phyloP scores from a whole-genome alignment of 2,888 invertebrate genomes.

The Lysandra coridon region DNA sequence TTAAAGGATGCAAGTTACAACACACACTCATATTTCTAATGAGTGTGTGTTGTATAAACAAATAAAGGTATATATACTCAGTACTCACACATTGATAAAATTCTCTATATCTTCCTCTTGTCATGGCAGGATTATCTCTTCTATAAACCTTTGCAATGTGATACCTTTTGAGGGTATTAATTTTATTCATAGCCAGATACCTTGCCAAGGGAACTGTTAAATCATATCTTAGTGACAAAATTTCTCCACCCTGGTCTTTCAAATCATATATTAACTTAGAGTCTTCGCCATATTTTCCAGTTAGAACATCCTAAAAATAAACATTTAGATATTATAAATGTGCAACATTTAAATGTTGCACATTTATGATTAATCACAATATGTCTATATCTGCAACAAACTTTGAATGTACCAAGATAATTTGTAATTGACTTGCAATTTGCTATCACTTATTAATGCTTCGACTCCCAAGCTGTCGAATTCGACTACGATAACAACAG shows the following conservation, averaged over 20 bases:
- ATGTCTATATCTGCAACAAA: neutral
- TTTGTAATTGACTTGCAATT: neutral
- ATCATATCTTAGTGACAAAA: conserved; percentile 97
- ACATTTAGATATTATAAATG: conserved; percentile 29
- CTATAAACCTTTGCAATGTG: conserved; percentile 99
- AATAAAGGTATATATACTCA: neutral
- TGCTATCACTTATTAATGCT: neutral
- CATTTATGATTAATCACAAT: too few species aligned
- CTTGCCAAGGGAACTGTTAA: conserved; percentile 98
- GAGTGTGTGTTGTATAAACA: neutral
- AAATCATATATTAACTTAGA: conserved; percentile 99
- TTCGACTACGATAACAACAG: too few species aligned
- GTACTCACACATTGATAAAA: conserved; percentile 98
- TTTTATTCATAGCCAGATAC: conserved; percentile 98
- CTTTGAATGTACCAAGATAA: neutral
- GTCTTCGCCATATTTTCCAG: conserved; percentile 99
- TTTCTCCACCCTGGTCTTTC: conserved; percentile 99
- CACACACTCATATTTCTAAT: too few species aligned
- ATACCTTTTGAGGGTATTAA: conserved; percentile 95
- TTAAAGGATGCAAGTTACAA: too few species aligned
- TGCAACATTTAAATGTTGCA: neutral
- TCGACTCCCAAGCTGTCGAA: too few species aligned
- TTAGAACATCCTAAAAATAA: conserved; percentile 90
- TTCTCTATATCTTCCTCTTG: conserved; percentile 96
- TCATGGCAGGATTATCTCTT: conserved; percentile 98